A percentile compares a stretch with the other conserved stretches of the same genome.
These are phyloP conservation scores for Spheniscus mendiculus DNA, from an alignment of 2,113 vertebrate genomes.

Conservation along the genomic window DNA sequence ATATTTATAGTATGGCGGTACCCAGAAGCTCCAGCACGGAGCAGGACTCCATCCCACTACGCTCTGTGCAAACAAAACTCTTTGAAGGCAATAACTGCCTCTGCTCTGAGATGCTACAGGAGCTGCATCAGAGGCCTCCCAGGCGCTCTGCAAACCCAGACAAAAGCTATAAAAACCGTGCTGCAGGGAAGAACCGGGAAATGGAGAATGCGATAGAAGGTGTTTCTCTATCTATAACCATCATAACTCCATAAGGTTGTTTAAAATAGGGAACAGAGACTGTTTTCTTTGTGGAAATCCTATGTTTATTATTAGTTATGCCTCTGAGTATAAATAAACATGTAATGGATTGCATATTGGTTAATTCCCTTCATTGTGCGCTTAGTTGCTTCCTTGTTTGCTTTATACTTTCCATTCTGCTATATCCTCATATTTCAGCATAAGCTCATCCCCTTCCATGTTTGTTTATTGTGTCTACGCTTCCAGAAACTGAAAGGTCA, in stretches of 20 bases:
- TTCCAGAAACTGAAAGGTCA: conserved; percentile 49
- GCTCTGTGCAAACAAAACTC: not conserved
- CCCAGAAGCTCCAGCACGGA: not conserved
- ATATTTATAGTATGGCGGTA: not conserved
- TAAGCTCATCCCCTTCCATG: not conserved
- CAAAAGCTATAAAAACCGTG: not conserved
- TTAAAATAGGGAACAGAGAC: conserved; percentile 3
- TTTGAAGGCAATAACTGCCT: not conserved
- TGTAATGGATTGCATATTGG: not conserved
- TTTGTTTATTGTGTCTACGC: conserved; percentile 50
- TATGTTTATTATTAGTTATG: conserved; percentile 56
- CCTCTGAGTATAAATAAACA: conserved; percentile 47
- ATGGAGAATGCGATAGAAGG: not conserved
- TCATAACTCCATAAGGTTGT: not conserved
- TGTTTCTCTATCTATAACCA: not conserved
- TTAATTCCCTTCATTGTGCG: conserved; percentile 35
- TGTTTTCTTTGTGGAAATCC: conserved; percentile 41
- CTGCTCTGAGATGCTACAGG: not conserved
- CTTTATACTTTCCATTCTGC: conserved; percentile 28
- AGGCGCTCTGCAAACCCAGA: not conserved
- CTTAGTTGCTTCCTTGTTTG: conserved; percentile 62
- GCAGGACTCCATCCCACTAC: not conserved
- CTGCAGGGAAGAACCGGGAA: not conserved
- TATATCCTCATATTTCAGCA: conserved; percentile 14
- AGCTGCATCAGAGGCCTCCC: not conserved